Percentiles rank a stretch among this genome's conserved stretches.
These are phyloP conservation scores for Drosophila longiperda DNA, from an alignment of 2,888 invertebrate species.

Conservation along the genomic window DNA sequence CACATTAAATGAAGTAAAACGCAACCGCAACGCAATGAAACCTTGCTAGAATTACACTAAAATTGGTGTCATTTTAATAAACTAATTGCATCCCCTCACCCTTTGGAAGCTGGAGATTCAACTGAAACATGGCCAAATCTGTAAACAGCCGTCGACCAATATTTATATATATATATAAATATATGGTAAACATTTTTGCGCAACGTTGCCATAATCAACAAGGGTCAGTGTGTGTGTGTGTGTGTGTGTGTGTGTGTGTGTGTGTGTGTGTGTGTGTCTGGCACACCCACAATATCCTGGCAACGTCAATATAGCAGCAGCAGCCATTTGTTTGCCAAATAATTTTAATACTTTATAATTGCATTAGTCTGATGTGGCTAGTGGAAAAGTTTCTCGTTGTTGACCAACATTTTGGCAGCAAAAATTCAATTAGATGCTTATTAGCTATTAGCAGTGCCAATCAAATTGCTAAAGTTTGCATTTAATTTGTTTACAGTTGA, in stretches of 20 bases:
- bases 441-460: constrained; percentile 56
- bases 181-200: constrained; percentile 70
- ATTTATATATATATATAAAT: constrained; percentile 64
- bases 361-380: constrained; percentile 47
- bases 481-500: constrained; percentile 10
- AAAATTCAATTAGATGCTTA: constrained; percentile 75
- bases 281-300: constrained; percentile 58
- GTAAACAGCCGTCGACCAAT: constrained; percentile 67
- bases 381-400: constrained; percentile 5
- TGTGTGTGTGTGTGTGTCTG: no score
- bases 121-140: constrained; percentile 49
- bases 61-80: constrained; percentile 50
- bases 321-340: constrained; percentile 48
- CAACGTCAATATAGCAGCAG: constrained; percentile 47
- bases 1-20: constrained; percentile 2
- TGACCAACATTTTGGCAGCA: constrained; percentile 42
- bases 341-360: constrained; percentile 77
- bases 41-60: constrained; percentile 41
- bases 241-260: not conserved
- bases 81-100: not conserved
- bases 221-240: not conserved
- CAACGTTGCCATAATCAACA: constrained; percentile 35
- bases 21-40: constrained; percentile 9
- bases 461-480: constrained; percentile 10
- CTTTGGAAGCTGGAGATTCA: not conserved